Evolutionary conservation across 2,888 invertebrate genomes (phyloP), one percentile per base, ranked within the genome.

Genomic region (Drosophila setosimentum): DNA sequence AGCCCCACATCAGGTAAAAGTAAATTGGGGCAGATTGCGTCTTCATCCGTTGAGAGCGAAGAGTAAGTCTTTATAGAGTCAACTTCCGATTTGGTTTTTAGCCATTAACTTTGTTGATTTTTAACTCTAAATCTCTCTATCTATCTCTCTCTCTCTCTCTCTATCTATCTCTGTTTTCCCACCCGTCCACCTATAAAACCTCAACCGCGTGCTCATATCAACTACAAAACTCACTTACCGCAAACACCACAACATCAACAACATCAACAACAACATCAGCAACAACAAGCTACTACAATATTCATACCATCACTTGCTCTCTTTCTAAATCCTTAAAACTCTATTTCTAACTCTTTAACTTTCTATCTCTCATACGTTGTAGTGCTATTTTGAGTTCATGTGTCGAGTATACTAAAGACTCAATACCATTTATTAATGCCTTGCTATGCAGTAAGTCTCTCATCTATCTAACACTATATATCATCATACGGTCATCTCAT

Each of bases 1-100:
- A 92, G 91, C 85, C 91, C 91, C 89, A 89, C 92, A 74, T 77
- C 90, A 90, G 87, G 89, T 91, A 91, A 92, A 92, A 85, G 91
- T 82, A 91, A 87, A 81, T 89, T 89, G 91, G 91, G 92, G 87
- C 92, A 91, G 83, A 92, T 87, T 82, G 88, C 91, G 82, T 87
- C 91, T 81, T 82, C 91, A 84, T 91, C 92, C 81, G 83, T 89
- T 87, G 92, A 91, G 80, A 86, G 83, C 91, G 91, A 92, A 92
- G 92, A 92, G 92, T 92, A 92, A 92, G 92, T 92, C 80, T 78
- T 77, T 80, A 75, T 78, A 83, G 81, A 73, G 73, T 72, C 76
- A 82, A 78, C 32, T 78, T 81, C 78, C 79, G 82, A 82, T 89
- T 83, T 78, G 76, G 81, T 83, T 76, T 80, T 45, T 57, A 42